Evolutionary conservation across 2,113 vertebrate genomes (phyloP).

Genomic region (Equus przewalskii): DNA sequence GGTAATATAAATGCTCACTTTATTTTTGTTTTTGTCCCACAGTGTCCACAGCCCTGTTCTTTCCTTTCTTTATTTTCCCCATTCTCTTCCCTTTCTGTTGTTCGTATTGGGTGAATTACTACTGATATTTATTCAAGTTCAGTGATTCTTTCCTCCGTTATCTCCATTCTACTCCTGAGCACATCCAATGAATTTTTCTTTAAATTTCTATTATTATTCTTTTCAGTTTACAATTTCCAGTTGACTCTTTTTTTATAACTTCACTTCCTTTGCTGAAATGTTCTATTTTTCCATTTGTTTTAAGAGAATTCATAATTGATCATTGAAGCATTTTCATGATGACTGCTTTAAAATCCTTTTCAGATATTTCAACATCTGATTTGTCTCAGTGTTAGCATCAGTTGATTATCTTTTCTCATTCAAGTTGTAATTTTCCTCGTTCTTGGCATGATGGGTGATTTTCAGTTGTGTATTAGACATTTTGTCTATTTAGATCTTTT

Average conservation of each 20-base stretch:
- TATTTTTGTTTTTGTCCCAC: not conserved
- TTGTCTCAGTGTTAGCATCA: not conserved
- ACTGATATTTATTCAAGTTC: not conserved
- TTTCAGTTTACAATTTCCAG: not conserved
- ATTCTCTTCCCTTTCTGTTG: not conserved
- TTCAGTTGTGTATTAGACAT: not conserved
- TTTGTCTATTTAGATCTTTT: not conserved
- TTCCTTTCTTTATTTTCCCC: not conserved
- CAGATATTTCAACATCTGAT: not conserved
- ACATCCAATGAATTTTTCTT: not conserved
- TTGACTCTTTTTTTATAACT: not conserved
- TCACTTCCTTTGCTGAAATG: not conserved
- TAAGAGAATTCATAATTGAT: not conserved
- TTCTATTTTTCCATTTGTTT: not conserved
- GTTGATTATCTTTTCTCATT: not conserved
- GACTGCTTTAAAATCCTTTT: not conserved
- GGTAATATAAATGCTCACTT: not conserved
- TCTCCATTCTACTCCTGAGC: not conserved
- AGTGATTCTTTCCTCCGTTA: not conserved
- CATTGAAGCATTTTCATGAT: not conserved
- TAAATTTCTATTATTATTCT: not conserved
- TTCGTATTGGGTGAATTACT: not conserved
- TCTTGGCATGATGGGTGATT: not conserved
- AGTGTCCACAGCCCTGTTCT: not conserved
- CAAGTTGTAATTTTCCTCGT: not conserved